Conservation (phyloP, 35 echinoderm and acorn worm genomes). For the Hemicentrotus pulcherrimus region DNA sequence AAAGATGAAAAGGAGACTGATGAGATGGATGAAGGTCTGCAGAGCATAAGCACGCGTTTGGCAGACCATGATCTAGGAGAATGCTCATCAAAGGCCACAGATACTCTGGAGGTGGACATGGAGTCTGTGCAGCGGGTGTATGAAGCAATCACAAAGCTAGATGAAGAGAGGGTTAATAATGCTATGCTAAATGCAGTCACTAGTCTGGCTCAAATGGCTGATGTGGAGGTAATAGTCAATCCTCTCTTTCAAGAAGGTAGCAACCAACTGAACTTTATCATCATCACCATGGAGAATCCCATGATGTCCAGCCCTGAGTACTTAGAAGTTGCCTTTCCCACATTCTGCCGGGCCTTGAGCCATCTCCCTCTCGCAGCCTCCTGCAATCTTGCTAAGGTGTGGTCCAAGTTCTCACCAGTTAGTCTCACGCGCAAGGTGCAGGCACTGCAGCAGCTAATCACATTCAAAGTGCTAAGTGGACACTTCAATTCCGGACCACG, state of each 20-base stretch:
- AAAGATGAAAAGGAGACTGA: slow-evolving; percentile 60
- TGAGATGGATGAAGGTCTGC: slow-evolving; percentile 49
- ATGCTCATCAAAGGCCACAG: slow-evolving; percentile 16
- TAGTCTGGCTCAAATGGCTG: slow-evolving; percentile 71
- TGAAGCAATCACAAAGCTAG: slow-evolving; percentile 61
- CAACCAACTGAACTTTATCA: slow-evolving; percentile 74
- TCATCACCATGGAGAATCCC: slow-evolving; percentile 92
- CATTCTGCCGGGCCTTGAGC: slow-evolving; percentile 77
- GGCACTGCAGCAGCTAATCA: slow-evolving; percentile 89
- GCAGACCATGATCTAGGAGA: slow-evolving; percentile 28
- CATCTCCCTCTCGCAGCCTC: slow-evolving; percentile 77
- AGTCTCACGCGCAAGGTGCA: slow-evolving; percentile 89
- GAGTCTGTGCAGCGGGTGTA: slow-evolving; percentile 83
- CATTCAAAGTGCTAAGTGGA: slow-evolving; percentile 84
- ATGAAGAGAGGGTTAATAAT: slow-evolving; percentile 72
- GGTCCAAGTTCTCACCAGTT: slow-evolving; percentile 64
- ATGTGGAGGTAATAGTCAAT: slow-evolving; percentile 74
- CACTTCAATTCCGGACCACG: slow-evolving; percentile 41
- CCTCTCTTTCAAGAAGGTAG: slow-evolving; percentile 69
- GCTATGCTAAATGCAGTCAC: slow-evolving; percentile 89
- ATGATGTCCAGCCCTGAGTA: slow-evolving; percentile 90
- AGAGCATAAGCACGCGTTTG: slow-evolving; percentile 9
- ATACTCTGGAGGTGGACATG: slow-evolving; percentile 75
- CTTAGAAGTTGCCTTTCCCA: slow-evolving; percentile 81
- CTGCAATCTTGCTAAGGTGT: slow-evolving; percentile 65